These are phyloP conservation scores for Anser cygnoides DNA, from an alignment of 2,113 vertebrate genomes.

Conservation along the genomic window DNA sequence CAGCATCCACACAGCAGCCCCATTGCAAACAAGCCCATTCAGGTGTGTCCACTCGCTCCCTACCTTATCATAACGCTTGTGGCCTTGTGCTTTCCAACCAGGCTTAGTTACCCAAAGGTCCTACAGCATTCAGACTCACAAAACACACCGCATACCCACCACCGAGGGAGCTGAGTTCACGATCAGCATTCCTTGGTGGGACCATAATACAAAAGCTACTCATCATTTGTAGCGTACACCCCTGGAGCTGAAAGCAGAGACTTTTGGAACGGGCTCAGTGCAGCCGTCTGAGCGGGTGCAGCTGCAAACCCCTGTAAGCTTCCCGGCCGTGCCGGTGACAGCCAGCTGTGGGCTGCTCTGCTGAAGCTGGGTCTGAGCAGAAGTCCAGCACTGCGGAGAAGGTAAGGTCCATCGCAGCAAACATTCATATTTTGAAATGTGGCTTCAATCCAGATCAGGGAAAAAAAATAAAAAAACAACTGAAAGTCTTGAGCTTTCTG, in stretches of 20 bases:
- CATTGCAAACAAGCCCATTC: neutral
- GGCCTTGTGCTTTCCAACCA: neutral
- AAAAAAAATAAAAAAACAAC: neutral
- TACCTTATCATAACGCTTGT: fast-evolving
- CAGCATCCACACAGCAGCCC: fast-evolving
- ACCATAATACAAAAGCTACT: neutral
- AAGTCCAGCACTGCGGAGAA: neutral
- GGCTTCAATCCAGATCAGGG: neutral
- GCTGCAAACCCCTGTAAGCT: neutral
- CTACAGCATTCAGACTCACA: fast-evolving
- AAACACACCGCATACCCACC: neutral
- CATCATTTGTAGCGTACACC: neutral
- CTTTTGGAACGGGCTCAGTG: neutral
- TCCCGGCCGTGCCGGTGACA: fast-evolving
- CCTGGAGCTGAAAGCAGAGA: neutral
- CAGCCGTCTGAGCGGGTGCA: neutral
- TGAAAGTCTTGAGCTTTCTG: neutral
- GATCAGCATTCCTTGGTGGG: neutral
- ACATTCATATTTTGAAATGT: neutral
- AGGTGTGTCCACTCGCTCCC: neutral
- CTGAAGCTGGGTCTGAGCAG: neutral
- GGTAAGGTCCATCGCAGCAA: neutral
- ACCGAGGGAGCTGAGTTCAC: neutral
- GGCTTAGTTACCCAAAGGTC: neutral
- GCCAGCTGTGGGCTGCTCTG: neutral